A percentile compares a stretch with the other conserved stretches of the same genome.
Evolutionary conservation across 2,888 invertebrate genomes (phyloP).

Genomic region (Ceramica pisi): DNA sequence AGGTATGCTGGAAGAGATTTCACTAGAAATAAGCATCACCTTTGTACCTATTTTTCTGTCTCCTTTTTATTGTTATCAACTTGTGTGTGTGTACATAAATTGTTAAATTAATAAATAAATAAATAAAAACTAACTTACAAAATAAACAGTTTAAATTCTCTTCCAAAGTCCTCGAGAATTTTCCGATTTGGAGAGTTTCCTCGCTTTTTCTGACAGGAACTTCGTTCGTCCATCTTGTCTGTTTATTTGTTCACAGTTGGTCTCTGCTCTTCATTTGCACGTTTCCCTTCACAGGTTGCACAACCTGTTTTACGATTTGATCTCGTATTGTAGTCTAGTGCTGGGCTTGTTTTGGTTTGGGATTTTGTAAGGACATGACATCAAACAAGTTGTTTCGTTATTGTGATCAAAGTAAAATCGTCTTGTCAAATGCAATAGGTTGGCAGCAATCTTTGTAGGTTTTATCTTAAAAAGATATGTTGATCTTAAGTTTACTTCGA

Average conservation of each 20-base stretch:
- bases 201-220: neutral
- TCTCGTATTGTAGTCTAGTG: conserved; percentile 21
- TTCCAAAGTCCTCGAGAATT: neutral
- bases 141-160: neutral
- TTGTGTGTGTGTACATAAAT: too few species aligned
- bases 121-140: neutral
- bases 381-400: neutral
- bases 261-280: conserved; percentile 35
- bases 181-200: conserved; percentile 6
- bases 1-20: too few species aligned
- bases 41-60: too few species aligned
- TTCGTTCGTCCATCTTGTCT: conserved; percentile 15
- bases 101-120: too few species aligned
- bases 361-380: neutral
- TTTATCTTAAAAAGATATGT: neutral
- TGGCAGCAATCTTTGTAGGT: too few species aligned
- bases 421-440: neutral
- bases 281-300: too few species aligned
- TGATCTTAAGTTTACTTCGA: neutral
- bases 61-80: too few species aligned
- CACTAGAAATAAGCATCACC: too few species aligned
- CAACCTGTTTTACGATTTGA: conserved; percentile 46
- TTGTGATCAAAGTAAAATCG: neutral
- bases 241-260: conserved; percentile 33
- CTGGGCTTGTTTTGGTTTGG: conserved; percentile 10